A percentile compares a stretch with the other conserved stretches of the same genome.
Evolutionary conservation across 2,888 invertebrate species (phyloP).

Genomic region (Leptarthrus brevirostris): DNA sequence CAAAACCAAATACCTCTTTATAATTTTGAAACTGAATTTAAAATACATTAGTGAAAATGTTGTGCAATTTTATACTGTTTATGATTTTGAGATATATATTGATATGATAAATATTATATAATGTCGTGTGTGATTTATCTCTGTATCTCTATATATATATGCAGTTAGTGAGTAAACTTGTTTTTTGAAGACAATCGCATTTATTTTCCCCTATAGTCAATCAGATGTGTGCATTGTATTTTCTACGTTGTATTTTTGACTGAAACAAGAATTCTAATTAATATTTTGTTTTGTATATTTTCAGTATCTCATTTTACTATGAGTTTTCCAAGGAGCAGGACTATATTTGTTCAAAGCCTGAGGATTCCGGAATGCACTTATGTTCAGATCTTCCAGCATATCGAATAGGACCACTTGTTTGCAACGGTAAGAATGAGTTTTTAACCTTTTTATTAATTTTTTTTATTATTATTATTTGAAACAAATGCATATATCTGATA

Average conservation of each 20-base stretch:
- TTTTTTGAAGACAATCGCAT: slow-evolving; percentile 13
- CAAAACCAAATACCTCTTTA: too few relatives aligned
- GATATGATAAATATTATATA: background rate
- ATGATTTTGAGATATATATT: slow-evolving; percentile 6
- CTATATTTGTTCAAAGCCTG: slow-evolving; percentile 95
- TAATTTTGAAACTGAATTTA: background rate
- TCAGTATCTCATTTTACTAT: slow-evolving; percentile 84
- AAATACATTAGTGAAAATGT: background rate
- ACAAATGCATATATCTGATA: background rate
- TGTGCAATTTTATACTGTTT: slow-evolving; percentile 31
- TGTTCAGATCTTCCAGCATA: slow-evolving; percentile 87
- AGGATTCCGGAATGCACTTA: slow-evolving; percentile 94
- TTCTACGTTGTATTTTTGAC: background rate
- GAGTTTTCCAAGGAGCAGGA: slow-evolving; percentile 90
- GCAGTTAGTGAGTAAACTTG: slow-evolving; percentile 20
- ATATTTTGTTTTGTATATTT: slow-evolving; percentile 40
- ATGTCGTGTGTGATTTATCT: slow-evolving; percentile 31
- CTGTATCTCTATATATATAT: slow-evolving; percentile 30
- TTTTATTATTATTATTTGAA: background rate
- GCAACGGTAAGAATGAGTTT: slow-evolving; percentile 75
- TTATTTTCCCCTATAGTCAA: slow-evolving; percentile 20
- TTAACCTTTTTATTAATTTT: too few relatives aligned
- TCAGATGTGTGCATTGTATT: slow-evolving; percentile 38
- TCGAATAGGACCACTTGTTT: slow-evolving; percentile 77
- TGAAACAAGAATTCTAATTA: background rate